Evolutionary conservation across 2,888 invertebrate species (phyloP), one percentile per base, ranked within the genome.

Genomic region (Agrotis segetum): DNA sequence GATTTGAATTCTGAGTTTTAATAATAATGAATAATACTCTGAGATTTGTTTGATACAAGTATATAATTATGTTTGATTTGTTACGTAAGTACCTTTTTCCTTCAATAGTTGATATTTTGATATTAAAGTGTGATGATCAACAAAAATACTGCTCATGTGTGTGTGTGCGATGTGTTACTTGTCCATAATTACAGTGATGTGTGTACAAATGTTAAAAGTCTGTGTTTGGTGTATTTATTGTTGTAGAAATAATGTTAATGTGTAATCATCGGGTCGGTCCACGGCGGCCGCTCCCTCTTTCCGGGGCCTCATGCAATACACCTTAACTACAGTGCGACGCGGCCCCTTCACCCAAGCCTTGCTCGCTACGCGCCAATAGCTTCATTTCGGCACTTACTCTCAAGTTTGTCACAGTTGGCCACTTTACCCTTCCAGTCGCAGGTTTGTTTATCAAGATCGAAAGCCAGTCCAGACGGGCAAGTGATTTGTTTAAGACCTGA

Each of bases 401-500:
- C 99, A 96, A 98, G 97, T 97, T 98, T 98, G 97, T 98, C 98
- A 98, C 99, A 99, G 98, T 98, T 99, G 97, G 97, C 97, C 97
- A 99, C 99, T 98, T 99, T 98, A 97, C 98, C 98, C 97, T 99
- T 99, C 99, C 99, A 99, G 97, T 99, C 99, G 97, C 99, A 99
- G 96, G 99, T 99, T 97, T 99, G 99, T 97, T 99, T 99, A 97
- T 98, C 98, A 97, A 99, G 98, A 97, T 99, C 99, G 97, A 99
- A 99, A 97, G 99, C 98, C 97, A 99, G 97, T 97, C 99, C 99
- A 96, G 98, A 98, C 96, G 99, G 99, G 97, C 99, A 99, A 97
- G 98, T 98, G 97, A 99, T 98, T 97, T 98, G 98, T 98, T 98
- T 98, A 97, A 98, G 98, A 97, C 98, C 98, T 97, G 98, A 98